Percentiles rank a stretch among this genome's conserved stretches.
Evolutionary conservation across 2,113 vertebrate species (phyloP).

Genomic region (Ceyx margarethae): DNA sequence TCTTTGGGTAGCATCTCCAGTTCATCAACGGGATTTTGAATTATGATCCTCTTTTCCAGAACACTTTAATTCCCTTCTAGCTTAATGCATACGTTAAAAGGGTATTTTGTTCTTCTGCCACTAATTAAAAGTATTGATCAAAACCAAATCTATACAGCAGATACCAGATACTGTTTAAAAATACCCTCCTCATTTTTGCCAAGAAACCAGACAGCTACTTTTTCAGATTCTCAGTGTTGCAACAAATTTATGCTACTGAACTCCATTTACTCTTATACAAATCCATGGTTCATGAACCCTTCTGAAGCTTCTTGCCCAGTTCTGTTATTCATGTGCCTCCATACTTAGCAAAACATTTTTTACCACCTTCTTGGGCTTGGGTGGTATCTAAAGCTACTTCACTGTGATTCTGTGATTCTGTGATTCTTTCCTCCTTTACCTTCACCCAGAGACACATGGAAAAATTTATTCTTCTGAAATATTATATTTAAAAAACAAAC

Average conservation of each 20-base stretch:
- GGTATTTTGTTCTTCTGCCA: not conserved
- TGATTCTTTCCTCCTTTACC: not conserved
- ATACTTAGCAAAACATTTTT: not conserved
- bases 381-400: not conserved
- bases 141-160: not conserved
- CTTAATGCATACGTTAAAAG: not conserved
- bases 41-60: not conserved
- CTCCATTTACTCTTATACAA: not conserved
- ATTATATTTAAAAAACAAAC: not conserved
- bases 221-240: not conserved
- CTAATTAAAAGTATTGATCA: not conserved
- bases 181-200: not conserved
- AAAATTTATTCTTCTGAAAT: not conserved
- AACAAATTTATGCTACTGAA: not conserved
- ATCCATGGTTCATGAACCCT: not conserved
- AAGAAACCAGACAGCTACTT: not conserved
- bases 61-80: not conserved
- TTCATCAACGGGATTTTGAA: not conserved
- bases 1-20: not conserved
- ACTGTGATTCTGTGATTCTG: too few relatives aligned
- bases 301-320: not conserved
- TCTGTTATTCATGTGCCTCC: not conserved
- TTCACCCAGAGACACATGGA: not conserved
- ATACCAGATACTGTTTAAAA: not conserved
- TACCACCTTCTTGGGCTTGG: not conserved